Percentiles rank a stretch among this genome's conserved stretches.
Evolutionary conservation across 2,797 vertebrate species (phyloP).

Genomic region (Leucoraja ocellata): DNA sequence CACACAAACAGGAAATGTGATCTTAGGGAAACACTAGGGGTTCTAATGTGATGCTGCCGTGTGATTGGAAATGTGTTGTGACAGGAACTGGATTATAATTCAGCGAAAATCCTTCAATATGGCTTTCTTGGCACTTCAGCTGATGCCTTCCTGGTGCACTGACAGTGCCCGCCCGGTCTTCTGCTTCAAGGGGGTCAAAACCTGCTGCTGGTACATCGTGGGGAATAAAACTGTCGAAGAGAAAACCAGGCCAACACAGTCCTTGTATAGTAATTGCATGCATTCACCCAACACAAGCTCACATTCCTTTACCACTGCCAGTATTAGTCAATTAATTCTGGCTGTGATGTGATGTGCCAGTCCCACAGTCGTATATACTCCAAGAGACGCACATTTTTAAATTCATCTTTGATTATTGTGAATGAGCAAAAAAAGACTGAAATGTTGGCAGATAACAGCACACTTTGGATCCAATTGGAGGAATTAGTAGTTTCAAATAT

Average conservation of each 20-base stretch:
- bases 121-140: neutral
- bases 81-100: neutral
- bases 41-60: neutral
- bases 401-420: neutral
- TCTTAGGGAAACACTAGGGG: neutral
- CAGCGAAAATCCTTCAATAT: neutral
- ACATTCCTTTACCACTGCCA: neutral
- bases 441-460: neutral
- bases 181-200: neutral
- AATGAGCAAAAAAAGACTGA: neutral
- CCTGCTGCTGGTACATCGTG: neutral
- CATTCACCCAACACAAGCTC: neutral
- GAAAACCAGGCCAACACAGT: neutral
- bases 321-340: neutral
- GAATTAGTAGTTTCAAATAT: neutral
- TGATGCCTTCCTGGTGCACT: neutral
- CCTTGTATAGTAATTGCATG: neutral
- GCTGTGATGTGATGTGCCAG: neutral
- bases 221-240: neutral
- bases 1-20: neutral
- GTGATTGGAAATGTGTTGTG: neutral
- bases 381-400: neutral
- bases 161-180: neutral
- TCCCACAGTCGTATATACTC: neutral
- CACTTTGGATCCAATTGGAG: neutral